Base-by-base conservation (phyloP, 2,113 vertebrate genomes). In the Gopherus flavomarginatus region DNA sequence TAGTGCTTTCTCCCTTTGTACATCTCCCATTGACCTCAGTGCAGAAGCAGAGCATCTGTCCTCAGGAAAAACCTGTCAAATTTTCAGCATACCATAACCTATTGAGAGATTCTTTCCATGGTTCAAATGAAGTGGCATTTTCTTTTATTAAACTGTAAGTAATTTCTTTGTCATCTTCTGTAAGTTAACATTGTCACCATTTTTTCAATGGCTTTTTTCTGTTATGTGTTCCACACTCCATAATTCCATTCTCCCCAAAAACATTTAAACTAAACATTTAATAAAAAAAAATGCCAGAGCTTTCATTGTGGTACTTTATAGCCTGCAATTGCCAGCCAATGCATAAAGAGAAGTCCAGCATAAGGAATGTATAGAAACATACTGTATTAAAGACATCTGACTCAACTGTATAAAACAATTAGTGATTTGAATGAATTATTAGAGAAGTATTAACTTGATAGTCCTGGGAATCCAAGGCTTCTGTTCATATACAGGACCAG, bases 11-110 rank as follows among this genome's bases (percentile, higher is more conserved):
- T 83, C 26, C 5, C 50, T 10, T 0, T 8, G 90, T n/a, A 26
- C 17, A 12, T 0, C 4, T 87, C 24, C 21, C 78, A 31, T 42
- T 5, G 78, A 4, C 57, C 88, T 78, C 83, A 90, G 78, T 0
- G 65, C 2, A 35, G 31, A 47, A 89, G 9, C 22, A 52, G 54
- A 21, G 3, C 11, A 47, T 35, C 38, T 21, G 27, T 8, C 56
- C 22, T 9, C 31, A n/a, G 38, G 72, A 53, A 86, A 62, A 42
- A 10, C 1, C 35, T n/a, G 53, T 8, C 10, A 0, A 0, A 29
- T 81, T 89, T 93, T 83, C 24, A 21, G 9, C 9, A 57, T 59
- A 54, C 5, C 85, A 17, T 35, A 72, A 22, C n/a, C 35, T 72
- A 69, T 26, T 31, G 38, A 27, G 13, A 2, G 1, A 79, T 93